These are phyloP conservation scores for Brachionus plicatilis DNA, from an alignment of 1,140 invertebrate genomes.

Conservation along the genomic window DNA sequence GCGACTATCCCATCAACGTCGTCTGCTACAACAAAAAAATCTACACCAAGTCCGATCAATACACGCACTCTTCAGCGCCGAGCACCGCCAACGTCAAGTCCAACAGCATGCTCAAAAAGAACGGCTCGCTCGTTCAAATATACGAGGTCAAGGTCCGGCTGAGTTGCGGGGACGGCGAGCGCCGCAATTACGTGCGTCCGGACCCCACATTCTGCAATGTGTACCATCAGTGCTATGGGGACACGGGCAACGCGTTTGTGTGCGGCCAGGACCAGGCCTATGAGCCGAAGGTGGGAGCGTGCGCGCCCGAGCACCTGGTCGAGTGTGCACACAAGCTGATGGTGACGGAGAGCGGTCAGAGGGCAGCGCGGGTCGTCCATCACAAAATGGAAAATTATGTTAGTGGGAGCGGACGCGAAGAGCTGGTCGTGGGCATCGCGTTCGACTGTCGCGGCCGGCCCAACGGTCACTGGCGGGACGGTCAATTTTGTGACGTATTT, in stretches of 20 bases:
- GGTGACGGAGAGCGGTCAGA: not conserved
- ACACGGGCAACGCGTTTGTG: not conserved
- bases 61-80: not conserved
- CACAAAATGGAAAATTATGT: conserved; percentile 2
- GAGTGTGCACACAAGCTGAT: conserved; percentile 10
- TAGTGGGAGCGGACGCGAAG: not conserved
- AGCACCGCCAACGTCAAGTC: not conserved
- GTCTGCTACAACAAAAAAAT: conserved; percentile 25
- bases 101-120: not conserved
- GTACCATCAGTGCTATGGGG: conserved; percentile 19
- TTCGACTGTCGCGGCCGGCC: not conserved
- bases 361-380: not conserved
- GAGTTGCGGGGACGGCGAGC: not conserved
- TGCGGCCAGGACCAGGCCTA: not conserved
- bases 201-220: conserved; percentile 38
- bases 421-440: not conserved
- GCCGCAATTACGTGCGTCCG: not conserved
- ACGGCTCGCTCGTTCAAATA: not conserved
- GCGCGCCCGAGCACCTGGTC: not conserved
- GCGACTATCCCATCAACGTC: conserved; percentile 39
- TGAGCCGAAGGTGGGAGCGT: not conserved
- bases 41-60: not conserved
- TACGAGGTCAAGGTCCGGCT: not conserved
- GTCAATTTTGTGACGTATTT: conserved; percentile 31
- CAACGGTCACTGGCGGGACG: conserved; percentile 36